phyloP scores from a whole-genome alignment of 2,113 vertebrate species.

The Calcarius ornatus region DNA sequence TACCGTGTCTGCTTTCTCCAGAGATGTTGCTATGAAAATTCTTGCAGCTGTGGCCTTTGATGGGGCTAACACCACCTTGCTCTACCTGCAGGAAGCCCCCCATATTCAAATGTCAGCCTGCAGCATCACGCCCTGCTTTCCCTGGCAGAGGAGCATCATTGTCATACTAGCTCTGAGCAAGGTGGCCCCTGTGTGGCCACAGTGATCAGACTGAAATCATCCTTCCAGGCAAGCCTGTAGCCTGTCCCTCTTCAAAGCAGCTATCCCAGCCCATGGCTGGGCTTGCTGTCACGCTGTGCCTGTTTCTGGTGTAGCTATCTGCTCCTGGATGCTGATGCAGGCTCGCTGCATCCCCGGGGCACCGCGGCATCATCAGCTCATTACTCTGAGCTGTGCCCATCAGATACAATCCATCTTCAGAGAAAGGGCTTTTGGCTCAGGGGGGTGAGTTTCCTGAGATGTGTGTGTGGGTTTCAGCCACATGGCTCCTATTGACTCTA shows the following conservation, averaged over 20 bases:
- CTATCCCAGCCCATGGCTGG: not conserved
- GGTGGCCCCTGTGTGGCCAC: not conserved
- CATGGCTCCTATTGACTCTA: slow-evolving; percentile 42
- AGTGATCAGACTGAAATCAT: not conserved
- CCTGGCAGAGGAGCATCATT: not conserved
- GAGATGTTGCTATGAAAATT: not conserved
- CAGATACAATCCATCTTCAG: slow-evolving; percentile 32
- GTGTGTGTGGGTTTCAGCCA: slow-evolving; percentile 49
- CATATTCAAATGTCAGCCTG: not conserved
- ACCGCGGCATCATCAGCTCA: not conserved
- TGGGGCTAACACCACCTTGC: not conserved
- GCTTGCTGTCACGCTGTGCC: not conserved
- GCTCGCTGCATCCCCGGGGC: not conserved
- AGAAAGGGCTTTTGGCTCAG: slow-evolving; percentile 8
- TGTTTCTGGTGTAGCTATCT: not conserved
- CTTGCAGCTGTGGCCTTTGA: not conserved
- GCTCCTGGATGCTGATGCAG: not conserved
- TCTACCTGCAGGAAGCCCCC: not conserved
- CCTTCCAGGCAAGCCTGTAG: not conserved
- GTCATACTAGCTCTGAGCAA: not conserved
- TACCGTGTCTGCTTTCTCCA: not conserved
- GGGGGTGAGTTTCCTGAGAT: slow-evolving; percentile 21
- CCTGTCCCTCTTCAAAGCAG: not conserved
- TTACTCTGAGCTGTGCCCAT: slow-evolving; percentile 45
- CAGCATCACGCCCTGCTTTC: rapidly evolving